Evolutionary conservation across 1,140 invertebrate species (phyloP), one percentile per base, ranked within the genome.

Genomic region (Drosophila rhopaloa): DNA sequence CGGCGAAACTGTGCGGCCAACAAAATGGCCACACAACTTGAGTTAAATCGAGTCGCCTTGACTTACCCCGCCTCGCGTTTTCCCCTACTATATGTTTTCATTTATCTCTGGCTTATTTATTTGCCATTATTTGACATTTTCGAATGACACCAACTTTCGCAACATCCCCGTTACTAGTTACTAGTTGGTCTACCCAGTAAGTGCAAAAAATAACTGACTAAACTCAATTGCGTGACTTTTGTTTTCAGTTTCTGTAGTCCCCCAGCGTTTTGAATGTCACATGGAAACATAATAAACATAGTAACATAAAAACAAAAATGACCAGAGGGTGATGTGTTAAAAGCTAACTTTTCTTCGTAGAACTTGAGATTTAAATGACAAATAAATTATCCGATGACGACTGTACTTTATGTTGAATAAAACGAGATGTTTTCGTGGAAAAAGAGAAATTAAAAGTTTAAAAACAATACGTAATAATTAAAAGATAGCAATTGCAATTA

Each of bases 1-100:
- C 76, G 76, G 76, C 79, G 59, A 85, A 85, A 84, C 75, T 80
- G 75, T 82, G 82, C 82, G 79, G 83, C 54, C 79, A 88, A 76
- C 76, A 67, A 88, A 81, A 75, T 79, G 84, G 76, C 84, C 76
- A 80, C 71, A 72, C 84, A 79, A 77, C 80, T 89, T 67, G 50
- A 83, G 65, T 76, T 63, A 55, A 57, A 70, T 68, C 38, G 43
- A 40, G 37, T 68, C 58, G 44, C 59, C 58, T 56, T 74, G 58
- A 56, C 71, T 63, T 63, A 43, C 41, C 54, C 14, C 24, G 14
- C 27, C 38, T n/a, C 60, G 29, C n/a, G 32, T 9, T 37, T 11
- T 54, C 27, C 38, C 37, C 38, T 24, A 55, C 60, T 67, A 27
- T 47, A 57, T 46, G 19, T 67, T 70, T 67, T 70, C 40, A 70